Percentiles rank a stretch among this genome's conserved stretches.
Evolutionary conservation across 2,888 invertebrate genomes (phyloP).

Genomic region (Pyrrhosoma nymphula): DNA sequence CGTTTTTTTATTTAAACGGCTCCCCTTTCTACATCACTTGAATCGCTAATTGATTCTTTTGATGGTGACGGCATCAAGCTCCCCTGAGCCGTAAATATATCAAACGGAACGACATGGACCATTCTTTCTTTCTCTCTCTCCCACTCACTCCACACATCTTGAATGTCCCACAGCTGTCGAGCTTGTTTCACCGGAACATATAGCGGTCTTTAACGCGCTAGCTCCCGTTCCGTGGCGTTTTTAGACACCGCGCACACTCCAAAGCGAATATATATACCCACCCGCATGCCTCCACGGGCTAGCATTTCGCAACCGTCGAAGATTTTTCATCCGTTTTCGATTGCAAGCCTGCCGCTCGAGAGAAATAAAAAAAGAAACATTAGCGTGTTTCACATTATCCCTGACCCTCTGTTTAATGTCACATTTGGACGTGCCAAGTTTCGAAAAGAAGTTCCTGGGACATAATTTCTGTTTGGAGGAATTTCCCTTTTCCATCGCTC

Average conservation of each 20-base stretch:
- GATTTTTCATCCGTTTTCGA: background rate
- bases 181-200: background rate
- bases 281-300: background rate
- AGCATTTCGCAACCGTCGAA: background rate
- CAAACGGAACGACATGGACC: background rate
- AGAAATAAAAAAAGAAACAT: background rate
- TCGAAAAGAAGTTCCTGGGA: slow-evolving; percentile 8
- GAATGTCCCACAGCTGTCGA: background rate
- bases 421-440: slow-evolving; percentile 1
- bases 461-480: background rate
- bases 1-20: background rate
- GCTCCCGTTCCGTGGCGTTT: background rate
- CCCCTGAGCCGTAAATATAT: background rate
- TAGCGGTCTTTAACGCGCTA: background rate
- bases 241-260: background rate
- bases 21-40: background rate
- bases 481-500: background rate
- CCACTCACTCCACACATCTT: background rate
- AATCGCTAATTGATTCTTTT: background rate
- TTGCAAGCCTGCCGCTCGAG: background rate
- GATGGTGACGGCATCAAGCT: background rate
- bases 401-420: background rate
- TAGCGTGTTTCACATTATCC: background rate
- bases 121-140: background rate
- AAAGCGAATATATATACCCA: background rate